Percentiles rank a stretch among this genome's conserved stretches.
phyloP scores from a whole-genome alignment of 2,113 vertebrate species.

The Pandion haliaetus region DNA sequence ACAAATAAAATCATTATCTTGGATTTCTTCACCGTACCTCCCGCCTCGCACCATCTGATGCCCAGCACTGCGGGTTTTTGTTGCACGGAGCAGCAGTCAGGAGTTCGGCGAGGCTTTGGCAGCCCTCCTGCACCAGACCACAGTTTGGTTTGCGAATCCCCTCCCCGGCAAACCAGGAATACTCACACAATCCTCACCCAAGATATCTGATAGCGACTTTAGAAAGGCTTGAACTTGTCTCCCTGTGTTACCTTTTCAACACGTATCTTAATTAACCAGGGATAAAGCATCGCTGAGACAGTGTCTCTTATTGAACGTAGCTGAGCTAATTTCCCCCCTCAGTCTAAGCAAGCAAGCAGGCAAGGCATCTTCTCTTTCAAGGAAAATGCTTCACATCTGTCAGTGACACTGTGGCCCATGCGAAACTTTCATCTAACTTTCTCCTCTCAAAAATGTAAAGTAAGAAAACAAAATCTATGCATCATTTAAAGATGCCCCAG shows the following conservation, averaged over 20 bases:
- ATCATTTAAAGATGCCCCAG: constrained; percentile 76
- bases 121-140: neutral
- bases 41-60: neutral
- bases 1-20: constrained; percentile 57
- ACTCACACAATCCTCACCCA: neutral
- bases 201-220: neutral
- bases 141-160: neutral
- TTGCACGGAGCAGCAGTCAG: neutral
- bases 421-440: constrained; percentile 47
- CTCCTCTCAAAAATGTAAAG: constrained; percentile 54
- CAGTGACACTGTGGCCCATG: neutral
- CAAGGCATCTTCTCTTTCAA: neutral
- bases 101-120: neutral
- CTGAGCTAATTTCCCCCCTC: neutral
- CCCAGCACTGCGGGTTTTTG: neutral
- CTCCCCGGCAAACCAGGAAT: neutral
- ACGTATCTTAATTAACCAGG: neutral
- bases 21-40: neutral
- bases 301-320: neutral
- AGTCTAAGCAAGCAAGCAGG: neutral
- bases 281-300: neutral
- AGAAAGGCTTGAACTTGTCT: neutral
- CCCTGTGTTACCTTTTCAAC: neutral
- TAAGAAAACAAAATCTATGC: constrained; percentile 74
- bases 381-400: neutral